phyloP scores from a whole-genome alignment of 2,797 vertebrate species.

The Parotocinclus haroldoi region DNA sequence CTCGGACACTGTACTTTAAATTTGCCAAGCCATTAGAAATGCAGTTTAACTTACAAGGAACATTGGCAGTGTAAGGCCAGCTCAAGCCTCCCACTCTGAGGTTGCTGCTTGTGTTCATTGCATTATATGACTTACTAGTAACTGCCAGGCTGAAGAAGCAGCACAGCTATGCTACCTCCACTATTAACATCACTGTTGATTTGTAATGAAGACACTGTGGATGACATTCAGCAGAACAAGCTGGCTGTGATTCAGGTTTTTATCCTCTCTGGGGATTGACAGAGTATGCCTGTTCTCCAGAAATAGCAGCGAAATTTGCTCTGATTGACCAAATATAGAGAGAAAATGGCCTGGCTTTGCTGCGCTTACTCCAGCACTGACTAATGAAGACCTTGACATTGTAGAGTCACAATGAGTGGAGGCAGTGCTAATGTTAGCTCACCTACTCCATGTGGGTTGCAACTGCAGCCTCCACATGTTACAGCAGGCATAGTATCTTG shows the following conservation, averaged over 20 bases:
- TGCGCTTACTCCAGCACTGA: slow-evolving; percentile 48
- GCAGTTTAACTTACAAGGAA: slow-evolving; percentile 1
- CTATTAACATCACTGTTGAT: background rate
- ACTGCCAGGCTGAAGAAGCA: too few relatives aligned
- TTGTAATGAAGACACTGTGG: background rate
- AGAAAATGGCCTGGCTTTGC: slow-evolving; percentile 58
- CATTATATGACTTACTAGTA: too few relatives aligned
- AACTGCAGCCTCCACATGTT: slow-evolving; percentile 36
- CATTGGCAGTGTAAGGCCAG: background rate
- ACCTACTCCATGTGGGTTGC: slow-evolving; percentile 36
- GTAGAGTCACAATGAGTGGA: slow-evolving; percentile 48
- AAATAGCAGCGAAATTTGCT: slow-evolving; percentile 62
- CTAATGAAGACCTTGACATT: slow-evolving; percentile 48
- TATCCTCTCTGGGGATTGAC: too few relatives aligned
- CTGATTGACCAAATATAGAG: slow-evolving; percentile 72
- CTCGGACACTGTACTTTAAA: background rate
- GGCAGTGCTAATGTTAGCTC: slow-evolving; percentile 45
- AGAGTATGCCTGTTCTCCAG: slow-evolving; percentile 33
- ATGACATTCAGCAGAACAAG: background rate
- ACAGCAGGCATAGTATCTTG: slow-evolving; percentile 21
- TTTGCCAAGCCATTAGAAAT: too few relatives aligned
- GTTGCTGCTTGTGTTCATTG: too few relatives aligned
- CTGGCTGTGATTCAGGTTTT: too few relatives aligned
- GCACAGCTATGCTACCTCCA: slow-evolving; percentile 18
- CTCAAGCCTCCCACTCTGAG: too few relatives aligned